Conservation (phyloP, 2,888 invertebrate species). For the Sycophila texana region DNA sequence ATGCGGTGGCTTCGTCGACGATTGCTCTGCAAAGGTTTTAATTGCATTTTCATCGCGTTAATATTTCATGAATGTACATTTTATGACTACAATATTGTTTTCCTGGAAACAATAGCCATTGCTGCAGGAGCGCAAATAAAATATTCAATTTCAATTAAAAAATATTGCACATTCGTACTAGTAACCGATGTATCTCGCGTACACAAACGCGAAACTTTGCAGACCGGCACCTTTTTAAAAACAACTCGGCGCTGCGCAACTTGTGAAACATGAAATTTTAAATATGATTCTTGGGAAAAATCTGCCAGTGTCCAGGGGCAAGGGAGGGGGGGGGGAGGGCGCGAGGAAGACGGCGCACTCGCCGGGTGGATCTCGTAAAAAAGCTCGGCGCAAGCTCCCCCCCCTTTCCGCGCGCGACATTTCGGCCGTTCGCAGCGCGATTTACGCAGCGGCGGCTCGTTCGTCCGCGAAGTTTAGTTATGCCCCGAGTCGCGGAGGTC, state of each 20-base stretch:
- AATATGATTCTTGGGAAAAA: no score
- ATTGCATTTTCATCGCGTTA: background rate
- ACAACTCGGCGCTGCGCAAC: no score
- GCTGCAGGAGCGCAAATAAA: no score
- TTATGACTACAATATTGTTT: no score
- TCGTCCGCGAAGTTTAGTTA: conserved; percentile 17
- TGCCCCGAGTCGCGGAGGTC: background rate
- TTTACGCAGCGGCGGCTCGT: conserved; percentile 2
- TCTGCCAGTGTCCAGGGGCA: no score
- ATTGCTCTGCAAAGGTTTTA: no score
- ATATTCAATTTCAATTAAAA: no score
- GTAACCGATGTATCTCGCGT: background rate
- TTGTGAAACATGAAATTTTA: no score
- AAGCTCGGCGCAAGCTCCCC: background rate
- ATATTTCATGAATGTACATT: background rate
- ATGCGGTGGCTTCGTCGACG: no score
- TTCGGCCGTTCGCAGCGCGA: background rate
- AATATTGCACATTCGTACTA: no score
- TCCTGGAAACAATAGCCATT: no score
- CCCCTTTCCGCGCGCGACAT: background rate
- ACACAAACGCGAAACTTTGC: background rate
- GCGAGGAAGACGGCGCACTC: background rate
- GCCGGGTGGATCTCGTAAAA: background rate
- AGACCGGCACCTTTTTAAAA: background rate
- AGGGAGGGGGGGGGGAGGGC: background rate